Base-by-base conservation (phyloP, 2,113 vertebrate species). In the Barbus barbus region DNA sequence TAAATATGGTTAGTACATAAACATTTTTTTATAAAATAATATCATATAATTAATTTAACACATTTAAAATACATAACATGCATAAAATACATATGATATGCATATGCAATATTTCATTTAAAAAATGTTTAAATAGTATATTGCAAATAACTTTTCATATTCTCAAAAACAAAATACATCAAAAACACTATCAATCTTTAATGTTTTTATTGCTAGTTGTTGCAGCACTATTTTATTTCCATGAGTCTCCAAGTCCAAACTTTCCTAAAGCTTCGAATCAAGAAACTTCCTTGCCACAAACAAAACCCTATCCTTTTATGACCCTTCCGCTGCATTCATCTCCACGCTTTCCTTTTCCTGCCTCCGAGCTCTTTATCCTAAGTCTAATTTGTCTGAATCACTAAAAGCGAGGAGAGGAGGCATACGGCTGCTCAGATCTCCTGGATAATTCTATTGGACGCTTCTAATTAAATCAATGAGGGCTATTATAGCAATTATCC, bases 401-500 rank as follows among this genome's bases (percentile, higher is more conserved):
- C 78, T 91, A 83, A 89, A 89, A 89, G 85, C 53, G n/a, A 82
- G 48, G 81, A 81, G 81, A 60, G 8, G 91, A 89, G 90, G 84
- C 87, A 81, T 85, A 78, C 58, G 78, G 18, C 79, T 78, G 89
- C 91, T 93, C 89, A 92, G 92, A 94, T 92, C 91, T 90, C 85
- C 82, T 82, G 89, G 90, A 93, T 91, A 92, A 92, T 93, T 91
- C 91, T 75, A 89, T 87, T 85, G 84, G 63, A 83, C 71, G 53
- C 84, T 91, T 92, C 93, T 94, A 94, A 94, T 95, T 93, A 92
- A 90, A 91, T 93, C 93, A 95, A 94, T 93, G 93, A 93, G 90
- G 89, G 92, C 89, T 94, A 95, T 95, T 94, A 95, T 90, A 92
- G 93, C 92, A 94, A 94, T 94, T 95, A 94, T 91, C 90, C 83